phyloP scores from a whole-genome alignment of 2,888 invertebrate species.

The Pemphredon lugubris region DNA sequence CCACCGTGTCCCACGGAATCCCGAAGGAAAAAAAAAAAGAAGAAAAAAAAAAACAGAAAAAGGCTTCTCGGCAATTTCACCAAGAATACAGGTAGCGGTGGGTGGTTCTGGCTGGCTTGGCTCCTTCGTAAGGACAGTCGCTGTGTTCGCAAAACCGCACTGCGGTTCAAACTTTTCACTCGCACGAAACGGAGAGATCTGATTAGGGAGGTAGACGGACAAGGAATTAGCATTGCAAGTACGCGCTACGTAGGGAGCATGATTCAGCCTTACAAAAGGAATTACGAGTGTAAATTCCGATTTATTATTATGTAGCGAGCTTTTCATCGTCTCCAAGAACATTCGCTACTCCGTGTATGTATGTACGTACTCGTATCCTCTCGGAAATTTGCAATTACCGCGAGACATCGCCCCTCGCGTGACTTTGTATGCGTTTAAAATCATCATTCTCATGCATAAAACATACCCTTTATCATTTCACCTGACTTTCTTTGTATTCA shows the following conservation, averaged over 20 bases:
- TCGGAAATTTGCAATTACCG: too few species aligned
- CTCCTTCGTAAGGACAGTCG: conserved; percentile 7
- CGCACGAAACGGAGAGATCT: conserved; percentile 20
- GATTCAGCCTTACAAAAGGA: neutral
- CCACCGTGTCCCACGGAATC: conserved; percentile 8
- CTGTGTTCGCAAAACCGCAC: conserved; percentile 19
- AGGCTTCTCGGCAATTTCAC: conserved; percentile 33
- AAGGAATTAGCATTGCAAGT: conserved; percentile 38
- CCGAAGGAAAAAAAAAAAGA: conserved; percentile 15
- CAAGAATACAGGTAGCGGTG: conserved; percentile 13
- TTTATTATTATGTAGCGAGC: conserved; percentile 2
- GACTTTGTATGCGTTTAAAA: too few species aligned
- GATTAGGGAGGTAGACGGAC: conserved; percentile 41
- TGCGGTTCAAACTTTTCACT: conserved; percentile 37
- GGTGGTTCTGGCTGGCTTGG: too few species aligned
- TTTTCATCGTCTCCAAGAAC: too few species aligned
- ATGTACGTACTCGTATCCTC: too few species aligned
- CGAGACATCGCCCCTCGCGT: too few species aligned
- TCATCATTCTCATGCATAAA: too few species aligned
- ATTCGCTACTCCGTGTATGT: too few species aligned
- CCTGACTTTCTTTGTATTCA: too few species aligned
- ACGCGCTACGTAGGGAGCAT: neutral
- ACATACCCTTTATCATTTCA: too few species aligned
- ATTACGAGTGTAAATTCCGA: conserved; percentile 29
- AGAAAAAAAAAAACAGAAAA: conserved; percentile 26